phyloP scores from a whole-genome alignment of 1,140 invertebrate species.

The Neotoxoptera formosana region DNA sequence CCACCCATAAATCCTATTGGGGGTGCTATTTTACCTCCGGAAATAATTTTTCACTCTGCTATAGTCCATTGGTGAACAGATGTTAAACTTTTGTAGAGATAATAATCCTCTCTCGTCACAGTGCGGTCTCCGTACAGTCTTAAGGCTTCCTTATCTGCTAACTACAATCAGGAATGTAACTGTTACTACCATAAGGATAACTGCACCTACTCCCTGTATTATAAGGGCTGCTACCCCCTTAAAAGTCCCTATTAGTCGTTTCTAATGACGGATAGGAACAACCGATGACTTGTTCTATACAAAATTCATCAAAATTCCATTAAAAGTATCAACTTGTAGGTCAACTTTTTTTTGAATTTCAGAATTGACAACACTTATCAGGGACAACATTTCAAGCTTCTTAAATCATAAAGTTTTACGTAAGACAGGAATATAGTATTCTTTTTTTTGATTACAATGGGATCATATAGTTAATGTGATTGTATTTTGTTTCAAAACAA shows the following conservation, averaged over 20 bases:
- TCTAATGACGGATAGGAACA: not conserved
- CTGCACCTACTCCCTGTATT: not conserved
- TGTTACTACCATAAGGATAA: not conserved
- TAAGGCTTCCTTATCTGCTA: not conserved
- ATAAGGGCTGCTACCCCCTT: not conserved
- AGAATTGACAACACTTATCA: too few relatives aligned
- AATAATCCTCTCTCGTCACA: not conserved
- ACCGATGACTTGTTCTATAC: not conserved
- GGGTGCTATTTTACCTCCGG: constrained; percentile 54
- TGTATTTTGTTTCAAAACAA: not conserved
- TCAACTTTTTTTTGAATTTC: too few relatives aligned
- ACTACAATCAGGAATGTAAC: not conserved
- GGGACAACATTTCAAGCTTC: too few relatives aligned
- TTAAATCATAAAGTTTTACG: too few relatives aligned
- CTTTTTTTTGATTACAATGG: not conserved
- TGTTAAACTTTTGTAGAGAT: not conserved
- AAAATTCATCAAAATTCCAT: not conserved
- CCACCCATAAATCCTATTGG: constrained; percentile 46
- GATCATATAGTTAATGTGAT: not conserved
- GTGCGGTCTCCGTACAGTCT: too few relatives aligned
- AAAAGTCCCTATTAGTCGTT: not conserved
- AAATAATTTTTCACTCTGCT: constrained; percentile 37
- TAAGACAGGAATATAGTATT: not conserved
- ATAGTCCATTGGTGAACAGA: not conserved
- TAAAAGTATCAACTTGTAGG: too few relatives aligned